phyloP scores from a whole-genome alignment of 2,888 invertebrate genomes.

The Anthrax anthrax region DNA sequence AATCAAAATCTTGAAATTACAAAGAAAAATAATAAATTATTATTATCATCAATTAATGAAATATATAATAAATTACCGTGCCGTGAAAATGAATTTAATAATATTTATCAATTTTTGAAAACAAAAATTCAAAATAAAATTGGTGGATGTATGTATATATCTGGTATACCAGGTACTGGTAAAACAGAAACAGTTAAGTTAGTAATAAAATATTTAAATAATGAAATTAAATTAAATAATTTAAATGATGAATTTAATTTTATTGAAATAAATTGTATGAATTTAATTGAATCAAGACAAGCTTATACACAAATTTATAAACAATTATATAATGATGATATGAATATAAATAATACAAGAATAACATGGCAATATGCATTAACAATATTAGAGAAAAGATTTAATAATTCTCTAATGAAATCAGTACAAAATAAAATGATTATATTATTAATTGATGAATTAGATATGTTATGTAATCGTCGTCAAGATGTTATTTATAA shows the following conservation, averaged over 20 bases:
- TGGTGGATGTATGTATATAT: constrained; percentile 49
- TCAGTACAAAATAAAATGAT: constrained; percentile 28
- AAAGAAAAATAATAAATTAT: too few relatives aligned
- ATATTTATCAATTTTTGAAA: constrained; percentile 58
- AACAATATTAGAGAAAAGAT: too few relatives aligned
- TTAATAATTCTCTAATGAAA: constrained; percentile 30
- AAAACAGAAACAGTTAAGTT: constrained; percentile 94
- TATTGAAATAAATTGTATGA: constrained; percentile 88
- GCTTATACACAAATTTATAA: constrained; percentile 73
- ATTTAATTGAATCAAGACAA: constrained; percentile 79
- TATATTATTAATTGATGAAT: constrained; percentile 81
- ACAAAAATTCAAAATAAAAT: constrained; percentile 55
- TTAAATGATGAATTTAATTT: constrained; percentile 53
- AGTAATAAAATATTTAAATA: constrained; percentile 58
- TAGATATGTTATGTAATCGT: constrained; percentile 84
- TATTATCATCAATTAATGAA: too few relatives aligned
- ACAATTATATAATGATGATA: constrained; percentile 35
- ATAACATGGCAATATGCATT: too few relatives aligned
- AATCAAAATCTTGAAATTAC: too few relatives aligned
- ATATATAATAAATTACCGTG: too few relatives aligned
- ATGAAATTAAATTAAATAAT: constrained; percentile 36
- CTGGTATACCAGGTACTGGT: constrained; percentile 32
- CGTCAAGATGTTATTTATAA: constrained; percentile 95
- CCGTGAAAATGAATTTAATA: constrained; percentile 62
- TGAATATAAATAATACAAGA: too few relatives aligned